These are phyloP conservation scores for Heliopora coerulea DNA, from an alignment of 92 coral and sea anemone genomes.

Conservation along the genomic window DNA sequence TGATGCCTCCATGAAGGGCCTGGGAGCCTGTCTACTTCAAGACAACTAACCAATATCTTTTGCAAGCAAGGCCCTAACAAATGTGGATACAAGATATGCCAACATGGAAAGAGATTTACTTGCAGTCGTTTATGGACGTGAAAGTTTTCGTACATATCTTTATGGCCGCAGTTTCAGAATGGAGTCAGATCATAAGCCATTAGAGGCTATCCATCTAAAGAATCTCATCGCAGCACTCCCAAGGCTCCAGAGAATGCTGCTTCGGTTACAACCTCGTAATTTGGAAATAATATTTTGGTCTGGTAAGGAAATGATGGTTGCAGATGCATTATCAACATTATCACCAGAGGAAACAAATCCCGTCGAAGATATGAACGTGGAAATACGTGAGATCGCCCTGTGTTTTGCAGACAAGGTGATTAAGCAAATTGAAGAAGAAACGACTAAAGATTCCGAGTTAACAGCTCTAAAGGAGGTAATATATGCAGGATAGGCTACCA, in stretches of 20 bases:
- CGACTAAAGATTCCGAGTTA: conserved; percentile 32
- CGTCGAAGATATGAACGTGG: neutral
- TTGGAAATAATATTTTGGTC: neutral
- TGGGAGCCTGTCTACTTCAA: conserved; percentile 41
- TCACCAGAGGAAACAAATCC: neutral
- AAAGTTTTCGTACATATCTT: conserved; percentile 40
- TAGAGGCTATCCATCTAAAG: conserved; percentile 36
- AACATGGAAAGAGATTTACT: conserved; percentile 51
- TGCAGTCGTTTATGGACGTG: conserved; percentile 50
- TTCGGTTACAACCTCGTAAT: conserved; percentile 30
- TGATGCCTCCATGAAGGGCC: conserved; percentile 50
- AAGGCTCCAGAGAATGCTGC: conserved; percentile 37
- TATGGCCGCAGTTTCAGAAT: conserved; percentile 35
- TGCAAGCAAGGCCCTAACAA: conserved; percentile 44
- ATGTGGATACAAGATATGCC: conserved; percentile 44
- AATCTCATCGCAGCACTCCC: conserved; percentile 35
- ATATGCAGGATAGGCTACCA: conserved; percentile 34
- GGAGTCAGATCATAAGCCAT: conserved; percentile 38
- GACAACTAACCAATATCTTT: conserved; percentile 49
- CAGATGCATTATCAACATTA: conserved; percentile 31
- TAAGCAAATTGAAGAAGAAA: neutral
- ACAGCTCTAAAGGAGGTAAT: conserved; percentile 20
- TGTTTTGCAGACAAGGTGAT: neutral
- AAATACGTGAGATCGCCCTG: neutral
- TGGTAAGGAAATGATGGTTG: conserved; percentile 12